Evolutionary conservation across 2,888 invertebrate genomes (phyloP), one percentile per base, ranked within the genome.

Genomic region (Apamea anceps): DNA sequence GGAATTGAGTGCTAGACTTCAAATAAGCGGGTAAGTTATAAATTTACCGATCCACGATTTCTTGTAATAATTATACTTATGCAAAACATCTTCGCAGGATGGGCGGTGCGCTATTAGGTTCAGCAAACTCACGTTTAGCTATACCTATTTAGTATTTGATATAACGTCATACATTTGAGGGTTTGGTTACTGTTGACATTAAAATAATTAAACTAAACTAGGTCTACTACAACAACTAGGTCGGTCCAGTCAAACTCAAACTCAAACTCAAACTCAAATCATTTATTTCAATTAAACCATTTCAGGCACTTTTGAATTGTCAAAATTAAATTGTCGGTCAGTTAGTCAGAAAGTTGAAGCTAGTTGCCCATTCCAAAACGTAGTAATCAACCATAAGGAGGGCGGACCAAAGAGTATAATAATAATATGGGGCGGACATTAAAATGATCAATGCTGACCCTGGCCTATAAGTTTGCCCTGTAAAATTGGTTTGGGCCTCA

Each of bases 111-210:
- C 3, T 25, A 25, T 13, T 13, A 45, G 10, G 18, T 18, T n/a
- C 10, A 32, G 18, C 5, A 45, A 18, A 75, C 3, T 15, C 25
- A 60, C n/a, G 12, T 65, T 28, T 32, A 45, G 18, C 7, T 32
- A 6, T 12, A 65, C 2, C 2, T 42, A 42, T 45, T n/a, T 32
- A 45, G 37, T 57, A 68, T 62, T 54, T n/a, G 13, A 45, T 66
- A 32, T 12, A 73, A 32, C 45, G 45, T 21, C n/a, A 60, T 60
- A 45, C 32, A 63, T 70, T 65, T 32, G 7, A 72, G 57, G 42
- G 45, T 66, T 70, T 79, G 21, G 51, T 78, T 70, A 70, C 57
- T 63, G 73, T 71, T 74, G 70, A 79, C 51, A 37, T 48, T 83
- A n/a, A 28, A 74, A 71, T 79, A 62, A 48, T 48, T 42, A 42